Conservation (phyloP, 2,888 invertebrate species). For the Girardia tigrina region DNA sequence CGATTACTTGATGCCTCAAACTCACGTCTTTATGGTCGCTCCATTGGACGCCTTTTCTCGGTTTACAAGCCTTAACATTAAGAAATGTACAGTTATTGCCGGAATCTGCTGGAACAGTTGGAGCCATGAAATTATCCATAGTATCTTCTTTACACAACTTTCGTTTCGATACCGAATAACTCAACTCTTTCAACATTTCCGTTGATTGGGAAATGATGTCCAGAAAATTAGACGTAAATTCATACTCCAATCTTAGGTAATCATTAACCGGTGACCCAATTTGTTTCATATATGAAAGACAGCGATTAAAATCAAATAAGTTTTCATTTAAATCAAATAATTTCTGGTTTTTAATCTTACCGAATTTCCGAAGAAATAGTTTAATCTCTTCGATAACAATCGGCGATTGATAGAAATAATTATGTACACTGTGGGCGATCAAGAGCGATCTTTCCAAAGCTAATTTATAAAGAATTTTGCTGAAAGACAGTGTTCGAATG, state of each 20-base stretch:
- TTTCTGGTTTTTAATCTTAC: neutral
- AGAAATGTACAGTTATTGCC: neutral
- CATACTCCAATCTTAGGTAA: constrained; percentile 35
- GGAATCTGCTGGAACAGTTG: constrained; percentile 5
- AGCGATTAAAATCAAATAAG: neutral
- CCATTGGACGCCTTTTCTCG: constrained; percentile 36
- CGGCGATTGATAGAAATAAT: constrained; percentile 30
- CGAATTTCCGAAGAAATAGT: neutral
- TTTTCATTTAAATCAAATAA: neutral
- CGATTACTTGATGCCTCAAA: constrained; percentile 36
- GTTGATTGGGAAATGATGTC: constrained; percentile 37
- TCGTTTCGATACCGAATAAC: neutral
- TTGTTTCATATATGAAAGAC: neutral
- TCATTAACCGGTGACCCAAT: constrained; percentile 32
- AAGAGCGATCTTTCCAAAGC: constrained; percentile 31
- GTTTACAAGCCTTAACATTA: neutral
- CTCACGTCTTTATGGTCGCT: constrained; percentile 33
- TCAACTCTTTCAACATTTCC: constrained; percentile 34
- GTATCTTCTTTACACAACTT: constrained; percentile 29
- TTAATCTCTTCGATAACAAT: constrained; percentile 21
- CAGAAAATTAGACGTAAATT: constrained; percentile 35
- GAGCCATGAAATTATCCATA: constrained; percentile 29
- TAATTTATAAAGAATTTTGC: constrained; percentile 30
- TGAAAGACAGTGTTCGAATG: constrained; percentile 33
- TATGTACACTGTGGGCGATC: constrained; percentile 26